Percentiles rank a stretch among this genome's conserved stretches.
These are phyloP conservation scores for Agapostemon virescens DNA, from an alignment of 2,888 invertebrate species.

Conservation along the genomic window DNA sequence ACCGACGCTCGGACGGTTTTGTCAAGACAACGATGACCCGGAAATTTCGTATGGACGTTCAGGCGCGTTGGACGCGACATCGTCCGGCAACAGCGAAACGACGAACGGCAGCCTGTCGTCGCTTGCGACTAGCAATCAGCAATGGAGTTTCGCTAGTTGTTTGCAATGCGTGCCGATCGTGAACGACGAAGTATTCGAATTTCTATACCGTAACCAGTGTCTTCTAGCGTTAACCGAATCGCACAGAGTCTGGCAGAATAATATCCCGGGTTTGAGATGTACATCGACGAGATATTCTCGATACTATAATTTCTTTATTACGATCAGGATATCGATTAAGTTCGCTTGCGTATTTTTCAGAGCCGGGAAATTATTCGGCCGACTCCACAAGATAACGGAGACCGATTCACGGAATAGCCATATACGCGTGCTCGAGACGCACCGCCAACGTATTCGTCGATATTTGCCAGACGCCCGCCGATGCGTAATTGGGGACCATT, in stretches of 20 bases:
- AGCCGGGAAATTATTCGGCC: constrained; percentile 6
- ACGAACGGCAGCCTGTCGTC: neutral
- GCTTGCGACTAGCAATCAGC: constrained; percentile 9
- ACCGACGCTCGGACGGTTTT: neutral
- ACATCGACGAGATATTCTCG: neutral
- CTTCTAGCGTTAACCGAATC: neutral
- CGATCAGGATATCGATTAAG: neutral
- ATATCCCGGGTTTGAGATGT: constrained; percentile 3
- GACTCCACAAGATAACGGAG: neutral
- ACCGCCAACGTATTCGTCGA: constrained; percentile 62
- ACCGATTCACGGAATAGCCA: constrained; percentile 22
- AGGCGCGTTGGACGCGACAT: neutral
- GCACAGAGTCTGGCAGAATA: neutral
- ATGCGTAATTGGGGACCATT: constrained; percentile 27
- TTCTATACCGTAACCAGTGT: neutral
- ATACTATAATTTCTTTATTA: neutral
- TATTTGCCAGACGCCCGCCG: constrained; percentile 33
- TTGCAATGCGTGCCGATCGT: constrained; percentile 32
- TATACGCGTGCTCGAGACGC: constrained; percentile 40
- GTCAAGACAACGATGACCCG: constrained; percentile 24
- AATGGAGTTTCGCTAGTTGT: constrained; percentile 40
- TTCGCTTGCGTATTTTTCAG: neutral
- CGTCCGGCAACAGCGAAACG: neutral
- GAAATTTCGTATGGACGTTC: constrained; percentile 7
- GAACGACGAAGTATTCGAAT: constrained; percentile 43